Conservation (phyloP, 2,888 invertebrate genomes). For the Eilema griseolum region DNA sequence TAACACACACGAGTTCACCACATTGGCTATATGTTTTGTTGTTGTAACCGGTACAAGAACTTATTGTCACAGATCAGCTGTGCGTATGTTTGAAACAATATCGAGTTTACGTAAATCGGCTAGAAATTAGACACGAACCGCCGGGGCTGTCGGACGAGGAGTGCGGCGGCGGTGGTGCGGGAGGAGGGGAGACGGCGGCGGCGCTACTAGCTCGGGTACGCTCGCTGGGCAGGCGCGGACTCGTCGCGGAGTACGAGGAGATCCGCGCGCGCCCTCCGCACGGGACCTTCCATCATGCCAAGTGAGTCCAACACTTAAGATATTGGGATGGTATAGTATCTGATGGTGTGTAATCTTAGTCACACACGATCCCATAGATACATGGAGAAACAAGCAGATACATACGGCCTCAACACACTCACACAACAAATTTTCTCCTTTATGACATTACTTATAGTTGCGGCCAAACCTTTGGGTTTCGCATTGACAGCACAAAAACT, state of each 20-base stretch:
- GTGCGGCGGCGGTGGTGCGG: slow-evolving; percentile 89
- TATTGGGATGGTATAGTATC: no score
- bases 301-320: slow-evolving; percentile 83
- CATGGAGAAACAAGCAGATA: no score
- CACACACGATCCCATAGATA: no score
- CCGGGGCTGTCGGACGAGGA: slow-evolving; percentile 97
- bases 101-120: slow-evolving; percentile 66
- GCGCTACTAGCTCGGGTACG: slow-evolving; percentile 93
- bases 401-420: no score
- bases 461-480: no score
- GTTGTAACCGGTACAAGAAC: slow-evolving; percentile 44
- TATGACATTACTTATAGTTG: no score
- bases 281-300: slow-evolving; percentile 96
- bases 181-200: slow-evolving; percentile 88
- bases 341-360: no score
- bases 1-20: slow-evolving; percentile 54
- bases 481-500: no score
- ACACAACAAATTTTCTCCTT: no score
- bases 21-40: slow-evolving; percentile 36
- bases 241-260: slow-evolving; percentile 95
- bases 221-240: slow-evolving; percentile 92
- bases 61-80: slow-evolving; percentile 82
- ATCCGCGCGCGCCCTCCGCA: slow-evolving; percentile 94
- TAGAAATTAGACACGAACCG: slow-evolving; percentile 62
- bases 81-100: slow-evolving; percentile 82